A percentile compares a stretch with the other conserved stretches of the same genome.
Evolutionary conservation across 2,888 invertebrate genomes (phyloP).

Genomic region (Polymixis lichenea): DNA sequence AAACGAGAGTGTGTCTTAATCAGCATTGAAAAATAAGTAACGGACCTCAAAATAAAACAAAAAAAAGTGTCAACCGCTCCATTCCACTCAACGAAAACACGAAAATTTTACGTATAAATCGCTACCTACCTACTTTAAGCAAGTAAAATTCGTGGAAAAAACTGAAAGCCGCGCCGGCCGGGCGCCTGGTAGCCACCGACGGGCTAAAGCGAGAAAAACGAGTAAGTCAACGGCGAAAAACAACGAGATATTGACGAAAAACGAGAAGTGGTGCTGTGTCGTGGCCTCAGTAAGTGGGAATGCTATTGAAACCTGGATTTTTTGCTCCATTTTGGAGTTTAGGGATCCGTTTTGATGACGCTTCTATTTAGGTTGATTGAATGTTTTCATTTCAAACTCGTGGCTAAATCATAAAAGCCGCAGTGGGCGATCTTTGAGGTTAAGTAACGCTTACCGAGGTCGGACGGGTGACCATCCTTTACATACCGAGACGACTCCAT

Average conservation of each 20-base stretch:
- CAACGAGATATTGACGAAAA: constrained; percentile 72
- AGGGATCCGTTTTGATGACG: constrained; percentile 36
- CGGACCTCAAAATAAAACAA: not conserved
- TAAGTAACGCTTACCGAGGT: not conserved
- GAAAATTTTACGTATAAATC: constrained; percentile 70
- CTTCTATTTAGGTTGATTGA: constrained; percentile 22
- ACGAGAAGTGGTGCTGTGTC: constrained; percentile 64
- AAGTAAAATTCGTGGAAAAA: constrained; percentile 73
- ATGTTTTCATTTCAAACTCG: not conserved
- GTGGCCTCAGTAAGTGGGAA: constrained; percentile 62
- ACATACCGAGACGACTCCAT: no score
- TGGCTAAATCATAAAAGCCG: accelerated
- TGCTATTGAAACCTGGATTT: constrained; percentile 57
- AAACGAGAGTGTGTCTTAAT: no score
- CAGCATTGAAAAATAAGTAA: not conserved
- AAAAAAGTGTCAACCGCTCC: not conserved
- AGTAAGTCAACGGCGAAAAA: constrained; percentile 62
- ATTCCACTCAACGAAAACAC: constrained; percentile 53
- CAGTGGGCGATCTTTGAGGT: not conserved
- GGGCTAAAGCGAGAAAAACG: constrained; percentile 61
- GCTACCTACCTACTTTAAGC: constrained; percentile 67
- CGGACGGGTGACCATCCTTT: no score
- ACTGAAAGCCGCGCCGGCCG: constrained; percentile 57
- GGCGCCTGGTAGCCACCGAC: constrained; percentile 56
- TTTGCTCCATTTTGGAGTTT: constrained; percentile 45